Base-by-base conservation (phyloP, 1,140 invertebrate genomes). In the Drosophila carrolli region DNA sequence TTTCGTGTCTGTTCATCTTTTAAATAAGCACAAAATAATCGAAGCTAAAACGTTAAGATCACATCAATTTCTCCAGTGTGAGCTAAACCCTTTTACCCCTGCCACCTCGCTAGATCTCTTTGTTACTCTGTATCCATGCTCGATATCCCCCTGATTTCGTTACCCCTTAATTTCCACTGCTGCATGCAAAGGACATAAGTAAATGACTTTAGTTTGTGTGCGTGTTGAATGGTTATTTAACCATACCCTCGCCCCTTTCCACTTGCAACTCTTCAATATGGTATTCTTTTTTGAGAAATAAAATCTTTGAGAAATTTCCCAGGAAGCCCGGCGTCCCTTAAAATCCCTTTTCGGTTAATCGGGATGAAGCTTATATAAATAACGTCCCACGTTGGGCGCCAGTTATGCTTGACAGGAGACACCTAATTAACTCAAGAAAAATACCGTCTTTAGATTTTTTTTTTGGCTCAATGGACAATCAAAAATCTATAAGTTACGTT, bases 1-100 rank as follows among this genome's bases (percentile, higher is more conserved):
- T 58, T 37, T 71, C 68, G 66, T 72, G 66, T 72, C 66, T 58
- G 60, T 55, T 55, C 44, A 58, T 72, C 68, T 27, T 48, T 72
- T 44, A 71, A 67, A 58, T 70, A 71, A 58, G 53, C 68, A 72
- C 37, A 35, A 48, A 14, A 41, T 71, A 48, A 48, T 38, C 50
- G 37, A 38, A 63, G 59, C 65, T 44, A 16, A 44, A 48, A 14
- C n/a, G 38, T 68, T 32, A 67, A 27, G 43, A 40, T 55, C 48
- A 40, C 35, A 38, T 32, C 23, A 46, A n/a, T 13, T 47, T 27
- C 23, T 44, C n/a, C 63, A 56, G 51, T 68, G 67, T 50, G 67
- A 41, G 47, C 38, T 10, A 14, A 43, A 14, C 19, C 29, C 23
- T 5, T 10, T 10, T 35, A n/a, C 16, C 35, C 23, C 9, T 10